These are phyloP conservation scores for Sanderia malayensis DNA, from an alignment of 30 jellyfish, hydroid and myxozoan genomes.

Conservation along the genomic window DNA sequence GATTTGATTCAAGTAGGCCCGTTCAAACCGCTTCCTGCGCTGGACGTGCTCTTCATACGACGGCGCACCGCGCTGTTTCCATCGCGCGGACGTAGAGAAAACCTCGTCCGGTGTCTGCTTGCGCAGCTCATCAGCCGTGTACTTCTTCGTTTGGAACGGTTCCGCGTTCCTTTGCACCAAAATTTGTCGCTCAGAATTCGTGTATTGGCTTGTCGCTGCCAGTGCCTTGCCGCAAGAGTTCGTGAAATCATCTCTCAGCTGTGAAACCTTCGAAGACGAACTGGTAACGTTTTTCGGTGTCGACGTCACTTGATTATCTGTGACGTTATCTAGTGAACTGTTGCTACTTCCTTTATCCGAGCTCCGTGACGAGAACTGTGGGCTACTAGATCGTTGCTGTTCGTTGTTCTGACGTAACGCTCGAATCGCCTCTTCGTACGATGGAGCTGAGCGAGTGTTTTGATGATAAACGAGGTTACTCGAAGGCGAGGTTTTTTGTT, in stretches of 20 bases:
- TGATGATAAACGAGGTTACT: slow-evolving; percentile 40
- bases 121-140: slow-evolving; percentile 30
- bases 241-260: not conserved
- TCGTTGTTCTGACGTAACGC: slow-evolving; percentile 28
- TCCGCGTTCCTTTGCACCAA: slow-evolving; percentile 3
- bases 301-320: not conserved
- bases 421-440: slow-evolving; percentile 59
- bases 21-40: slow-evolving; percentile 66
- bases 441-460: slow-evolving; percentile 65
- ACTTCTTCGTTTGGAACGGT: slow-evolving; percentile 30
- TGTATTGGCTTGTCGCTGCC: not conserved
- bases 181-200: slow-evolving; percentile 28
- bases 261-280: not conserved
- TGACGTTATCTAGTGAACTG: slow-evolving; percentile 42
- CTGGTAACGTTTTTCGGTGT: not conserved
- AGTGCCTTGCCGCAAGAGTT: not conserved
- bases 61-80: slow-evolving; percentile 89
- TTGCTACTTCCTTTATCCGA: slow-evolving; percentile 8
- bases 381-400: not conserved
- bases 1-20: slow-evolving; percentile 39
- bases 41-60: slow-evolving; percentile 85
- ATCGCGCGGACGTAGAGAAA: slow-evolving; percentile 52
- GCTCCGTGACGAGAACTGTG: slow-evolving; percentile 32
- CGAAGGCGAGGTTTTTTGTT: slow-evolving; percentile 46
- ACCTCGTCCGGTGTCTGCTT: slow-evolving; percentile 53